Evolutionary conservation across 2,888 invertebrate genomes (phyloP).

Genomic region (Coremacera marginata): DNA sequence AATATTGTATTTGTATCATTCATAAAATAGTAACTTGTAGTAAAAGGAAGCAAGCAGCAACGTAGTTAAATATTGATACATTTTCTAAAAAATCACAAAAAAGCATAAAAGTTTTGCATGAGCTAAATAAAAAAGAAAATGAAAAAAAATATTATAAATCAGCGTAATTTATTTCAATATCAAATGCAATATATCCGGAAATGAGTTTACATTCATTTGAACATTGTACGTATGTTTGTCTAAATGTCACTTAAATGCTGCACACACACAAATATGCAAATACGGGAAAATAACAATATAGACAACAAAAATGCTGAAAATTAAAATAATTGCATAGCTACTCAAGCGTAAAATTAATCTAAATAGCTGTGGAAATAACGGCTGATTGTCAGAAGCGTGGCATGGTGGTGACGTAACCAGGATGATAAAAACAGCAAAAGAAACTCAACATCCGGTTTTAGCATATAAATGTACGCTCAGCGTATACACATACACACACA

Average conservation of each 20-base stretch:
- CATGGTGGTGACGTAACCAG: not conserved
- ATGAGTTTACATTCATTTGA: constrained; percentile 37
- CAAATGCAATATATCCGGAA: constrained; percentile 25
- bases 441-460: constrained; percentile 21
- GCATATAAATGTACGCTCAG: not conserved
- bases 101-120: not conserved
- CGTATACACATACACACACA: not conserved
- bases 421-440: not conserved
- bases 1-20: not conserved
- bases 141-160: not conserved
- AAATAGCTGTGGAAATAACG: constrained; percentile 41
- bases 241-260: constrained; percentile 39
- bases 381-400: not conserved
- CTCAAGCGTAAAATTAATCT: constrained; percentile 45
- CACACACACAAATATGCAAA: constrained; percentile 32
- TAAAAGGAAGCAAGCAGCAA: not conserved
- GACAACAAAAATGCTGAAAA: constrained; percentile 23
- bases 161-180: not conserved
- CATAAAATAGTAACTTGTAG: not conserved
- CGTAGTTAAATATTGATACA: not conserved
- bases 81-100: not conserved
- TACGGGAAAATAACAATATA: not conserved
- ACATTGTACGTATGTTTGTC: constrained; percentile 21
- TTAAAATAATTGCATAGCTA: constrained; percentile 45
- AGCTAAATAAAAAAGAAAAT: not conserved